A percentile compares a stretch with the other conserved stretches of the same genome.
These are phyloP conservation scores for Thalassarche chlororhynchos DNA, from an alignment of 2,113 vertebrate genomes.

Conservation along the genomic window DNA sequence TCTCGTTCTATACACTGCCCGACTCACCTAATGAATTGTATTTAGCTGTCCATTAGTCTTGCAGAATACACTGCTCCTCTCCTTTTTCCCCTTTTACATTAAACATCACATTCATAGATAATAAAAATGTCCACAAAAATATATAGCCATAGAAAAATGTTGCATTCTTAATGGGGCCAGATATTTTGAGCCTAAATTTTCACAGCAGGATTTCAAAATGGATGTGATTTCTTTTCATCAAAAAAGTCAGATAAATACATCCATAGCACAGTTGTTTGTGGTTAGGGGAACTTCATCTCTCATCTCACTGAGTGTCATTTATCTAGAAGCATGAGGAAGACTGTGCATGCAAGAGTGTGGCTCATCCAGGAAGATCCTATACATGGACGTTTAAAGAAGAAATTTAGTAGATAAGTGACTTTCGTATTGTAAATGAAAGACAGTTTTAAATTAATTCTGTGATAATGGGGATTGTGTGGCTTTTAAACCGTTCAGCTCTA, in stretches of 20 bases:
- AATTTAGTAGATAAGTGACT: not conserved
- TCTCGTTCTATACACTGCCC: not conserved
- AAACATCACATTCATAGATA: constrained; percentile 10
- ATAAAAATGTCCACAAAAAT: constrained; percentile 37
- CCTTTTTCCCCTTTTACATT: not conserved
- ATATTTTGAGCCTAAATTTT: constrained; percentile 6
- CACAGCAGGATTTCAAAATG: not conserved
- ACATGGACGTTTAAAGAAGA: not conserved
- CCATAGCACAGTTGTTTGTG: not conserved
- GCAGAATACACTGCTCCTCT: constrained; percentile 1
- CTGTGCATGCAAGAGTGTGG: not conserved
- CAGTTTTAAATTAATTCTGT: not conserved
- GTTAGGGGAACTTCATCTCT: not conserved
- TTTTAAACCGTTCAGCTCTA: not conserved
- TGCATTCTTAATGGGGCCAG: not conserved
- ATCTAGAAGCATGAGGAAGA: not conserved
- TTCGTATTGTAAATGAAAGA: not conserved
- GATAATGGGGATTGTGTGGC: not conserved
- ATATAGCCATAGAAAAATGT: not conserved
- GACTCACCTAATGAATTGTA: constrained; percentile 11
- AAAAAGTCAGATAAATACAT: not conserved
- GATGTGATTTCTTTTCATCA: not conserved
- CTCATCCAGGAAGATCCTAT: not conserved
- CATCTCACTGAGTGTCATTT: not conserved
- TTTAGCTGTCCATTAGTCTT: constrained; percentile 39